phyloP scores from a whole-genome alignment of 2,113 vertebrate species.

The Rafetus swinhoei region DNA sequence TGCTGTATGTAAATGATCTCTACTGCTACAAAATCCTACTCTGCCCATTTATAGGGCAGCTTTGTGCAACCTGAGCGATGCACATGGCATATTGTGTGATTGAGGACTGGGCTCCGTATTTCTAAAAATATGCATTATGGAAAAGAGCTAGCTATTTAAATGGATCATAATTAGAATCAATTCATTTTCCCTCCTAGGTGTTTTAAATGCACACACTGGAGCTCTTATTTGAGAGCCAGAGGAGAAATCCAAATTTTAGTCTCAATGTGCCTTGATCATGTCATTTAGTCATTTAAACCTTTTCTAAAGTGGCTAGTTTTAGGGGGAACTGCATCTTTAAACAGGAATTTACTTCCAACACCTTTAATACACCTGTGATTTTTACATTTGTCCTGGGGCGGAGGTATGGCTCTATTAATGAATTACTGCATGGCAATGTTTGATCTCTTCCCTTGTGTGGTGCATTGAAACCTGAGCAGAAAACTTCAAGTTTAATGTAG shows the following conservation, averaged over 20 bases:
- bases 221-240: neutral
- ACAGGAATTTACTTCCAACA: neutral
- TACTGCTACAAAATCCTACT: neutral
- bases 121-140: neutral
- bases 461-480: neutral
- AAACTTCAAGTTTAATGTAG: neutral
- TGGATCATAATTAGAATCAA: fast-evolving
- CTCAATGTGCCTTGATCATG: neutral
- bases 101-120: neutral
- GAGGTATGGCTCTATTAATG: neutral
- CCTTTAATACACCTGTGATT: neutral
- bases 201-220: neutral
- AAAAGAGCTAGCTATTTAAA: neutral
- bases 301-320: neutral
- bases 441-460: neutral
- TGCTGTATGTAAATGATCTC: fast-evolving
- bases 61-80: neutral
- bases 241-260: neutral
- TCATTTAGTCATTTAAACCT: neutral
- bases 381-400: neutral
- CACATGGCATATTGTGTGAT: neutral
- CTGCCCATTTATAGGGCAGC: neutral
- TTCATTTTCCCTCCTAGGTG: neutral
- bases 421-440: neutral
- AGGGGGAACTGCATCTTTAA: neutral